Evolutionary conservation across 1,140 invertebrate genomes (phyloP), one percentile per base, ranked within the genome.

Genomic region (Drosophila nigromelanica): DNA sequence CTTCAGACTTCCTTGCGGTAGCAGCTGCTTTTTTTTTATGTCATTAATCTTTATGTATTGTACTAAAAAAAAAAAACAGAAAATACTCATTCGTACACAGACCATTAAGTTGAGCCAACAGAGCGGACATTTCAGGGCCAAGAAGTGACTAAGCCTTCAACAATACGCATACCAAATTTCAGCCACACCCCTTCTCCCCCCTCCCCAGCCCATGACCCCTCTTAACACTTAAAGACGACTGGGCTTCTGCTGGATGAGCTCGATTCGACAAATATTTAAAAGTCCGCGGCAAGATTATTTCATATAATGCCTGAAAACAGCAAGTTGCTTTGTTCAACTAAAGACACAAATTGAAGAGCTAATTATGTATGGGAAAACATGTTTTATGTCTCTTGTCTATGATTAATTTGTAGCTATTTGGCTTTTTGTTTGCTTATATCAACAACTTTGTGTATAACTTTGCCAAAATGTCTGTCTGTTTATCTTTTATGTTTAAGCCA

Each of bases 301-400:
- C 59, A 62, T 63, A 51, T 78, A 69, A 73, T 67, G 68, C 56
- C 56, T 35, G 40, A 48, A 58, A 48, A 39, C 54, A 56, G 14
- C 60, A 78, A 73, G 47, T 71, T 74, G 12, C 59, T 73, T 56
- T 68, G 64, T 62, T 62, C n/a, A 37, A 58, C 47, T 54, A 30
- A 60, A 60, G 52, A 69, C 27, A 30, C 40, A 55, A 83, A 82
- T 82, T 82, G 79, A 82, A 83, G 76, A 68, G 71, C 66, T 81
- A 82, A 82, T 82, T 82, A 82, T 82, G 71, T 79, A 76, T 81
- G 76, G 80, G 55, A 40, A 82, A 78, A 82, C 66, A 83, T 82
- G 80, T 76, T 82, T 83, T 83, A 82, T 82, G 55, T 64, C 66
- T 60, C 15, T 63, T 52, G 45, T 69, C 58, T 30, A 43, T 56